phyloP scores from a whole-genome alignment of 2,797 vertebrate genomes.

The Eulemur coronatus region DNA sequence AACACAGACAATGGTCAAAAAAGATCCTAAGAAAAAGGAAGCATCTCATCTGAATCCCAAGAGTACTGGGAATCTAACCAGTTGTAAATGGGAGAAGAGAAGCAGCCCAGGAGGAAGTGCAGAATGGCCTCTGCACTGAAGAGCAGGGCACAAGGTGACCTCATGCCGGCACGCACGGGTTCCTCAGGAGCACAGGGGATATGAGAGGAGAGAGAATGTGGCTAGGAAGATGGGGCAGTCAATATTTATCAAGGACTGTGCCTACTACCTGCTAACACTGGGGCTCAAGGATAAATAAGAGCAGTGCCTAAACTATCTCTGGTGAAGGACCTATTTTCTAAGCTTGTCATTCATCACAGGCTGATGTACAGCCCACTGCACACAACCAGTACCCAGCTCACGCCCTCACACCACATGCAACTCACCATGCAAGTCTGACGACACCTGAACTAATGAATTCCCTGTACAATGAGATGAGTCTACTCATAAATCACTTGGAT shows the following conservation, averaged over 20 bases:
- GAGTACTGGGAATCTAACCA: neutral
- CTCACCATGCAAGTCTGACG: neutral
- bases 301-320: neutral
- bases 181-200: neutral
- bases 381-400: neutral
- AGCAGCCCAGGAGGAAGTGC: neutral
- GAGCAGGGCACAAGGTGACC: no score
- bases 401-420: neutral
- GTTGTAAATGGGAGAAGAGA: neutral
- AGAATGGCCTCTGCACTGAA: neutral
- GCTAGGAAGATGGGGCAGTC: accelerated
- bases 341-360: neutral
- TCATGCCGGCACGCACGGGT: accelerated
- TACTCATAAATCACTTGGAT: neutral
- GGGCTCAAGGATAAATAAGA: neutral
- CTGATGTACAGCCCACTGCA: neutral
- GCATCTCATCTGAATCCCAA: neutral
- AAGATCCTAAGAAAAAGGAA: neutral
- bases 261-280: neutral
- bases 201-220: accelerated
- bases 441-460: neutral
- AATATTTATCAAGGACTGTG: neutral
- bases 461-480: neutral
- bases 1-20: neutral
- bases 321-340: neutral